Evolutionary conservation across 2,797 vertebrate genomes (phyloP).

Genomic region (Syngnathus acus): DNA sequence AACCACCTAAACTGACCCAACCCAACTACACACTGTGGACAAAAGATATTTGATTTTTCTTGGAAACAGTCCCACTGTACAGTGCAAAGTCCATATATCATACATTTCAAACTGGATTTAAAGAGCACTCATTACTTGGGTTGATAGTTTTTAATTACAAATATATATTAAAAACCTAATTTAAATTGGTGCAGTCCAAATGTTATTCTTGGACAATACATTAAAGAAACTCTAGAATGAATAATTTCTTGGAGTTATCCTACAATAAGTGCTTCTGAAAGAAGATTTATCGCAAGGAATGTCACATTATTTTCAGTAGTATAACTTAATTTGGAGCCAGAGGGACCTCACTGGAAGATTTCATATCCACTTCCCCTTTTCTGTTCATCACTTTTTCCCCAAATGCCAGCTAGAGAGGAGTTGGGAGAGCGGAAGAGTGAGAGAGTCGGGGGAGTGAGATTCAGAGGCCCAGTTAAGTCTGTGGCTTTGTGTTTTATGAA

Average conservation of each 20-base stretch:
- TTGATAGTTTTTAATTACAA: not conserved
- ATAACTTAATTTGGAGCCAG: slow-evolving; percentile 15
- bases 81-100: not conserved
- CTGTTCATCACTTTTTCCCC: slow-evolving; percentile 36
- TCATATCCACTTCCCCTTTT: slow-evolving; percentile 22
- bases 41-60: not conserved
- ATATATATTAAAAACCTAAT: not conserved
- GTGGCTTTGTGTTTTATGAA: slow-evolving; percentile 71
- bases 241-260: not conserved
- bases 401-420: slow-evolving; percentile 20
- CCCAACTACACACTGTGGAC: not conserved
- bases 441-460: slow-evolving; percentile 47
- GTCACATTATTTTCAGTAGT: slow-evolving; percentile 11
- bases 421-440: slow-evolving; percentile 32
- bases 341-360: slow-evolving; percentile 35
- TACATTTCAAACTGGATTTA: not conserved
- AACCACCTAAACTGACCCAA: slow-evolving; percentile 8
- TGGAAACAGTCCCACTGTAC: not conserved
- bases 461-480: slow-evolving; percentile 64
- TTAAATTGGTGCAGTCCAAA: not conserved
- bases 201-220: not conserved
- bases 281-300: slow-evolving; percentile 11
- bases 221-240: not conserved
- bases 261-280: not conserved
- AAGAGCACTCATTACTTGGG: not conserved